These are phyloP conservation scores for Marronus borbonicus DNA, from an alignment of 2,888 invertebrate species.

Conservation along the genomic window DNA sequence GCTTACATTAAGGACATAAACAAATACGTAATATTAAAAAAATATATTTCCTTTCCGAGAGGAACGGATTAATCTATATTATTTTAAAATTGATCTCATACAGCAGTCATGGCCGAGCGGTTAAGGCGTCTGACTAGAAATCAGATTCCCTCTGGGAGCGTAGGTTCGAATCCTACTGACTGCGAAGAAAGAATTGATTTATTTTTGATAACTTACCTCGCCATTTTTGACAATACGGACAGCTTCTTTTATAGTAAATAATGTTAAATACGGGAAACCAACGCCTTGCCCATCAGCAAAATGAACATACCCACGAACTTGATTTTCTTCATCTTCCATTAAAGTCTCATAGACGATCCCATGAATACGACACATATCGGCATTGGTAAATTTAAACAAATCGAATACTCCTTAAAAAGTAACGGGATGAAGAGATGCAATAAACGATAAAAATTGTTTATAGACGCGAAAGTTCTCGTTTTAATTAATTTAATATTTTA, in stretches of 20 bases:
- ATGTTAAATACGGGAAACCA: conserved; percentile 82
- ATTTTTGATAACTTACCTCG: conserved; percentile 73
- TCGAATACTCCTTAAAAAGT: conserved; percentile 80
- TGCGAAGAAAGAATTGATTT: conserved; percentile 70
- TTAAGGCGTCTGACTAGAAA: conserved; percentile 93
- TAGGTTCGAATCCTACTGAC: conserved; percentile 92
- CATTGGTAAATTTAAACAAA: conserved; percentile 82
- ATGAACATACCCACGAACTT: conserved; percentile 85
- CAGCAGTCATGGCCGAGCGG: conserved; percentile 90
- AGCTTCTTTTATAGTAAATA: conserved; percentile 85
- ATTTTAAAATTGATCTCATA: neutral
- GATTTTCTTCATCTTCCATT: conserved; percentile 87
- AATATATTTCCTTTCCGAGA: neutral
- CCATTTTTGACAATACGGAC: conserved; percentile 87
- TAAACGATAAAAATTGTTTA: neutral
- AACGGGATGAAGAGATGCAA: conserved; percentile 28
- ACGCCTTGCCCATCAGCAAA: conserved; percentile 84
- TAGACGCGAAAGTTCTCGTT: neutral
- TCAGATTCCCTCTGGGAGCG: conserved; percentile 93
- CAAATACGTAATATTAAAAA: neutral
- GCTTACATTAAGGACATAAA: neutral
- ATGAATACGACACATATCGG: conserved; percentile 85
- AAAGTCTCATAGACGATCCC: conserved; percentile 84
- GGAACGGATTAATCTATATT: neutral
- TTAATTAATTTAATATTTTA: neutral